These are phyloP conservation scores for Ceratitis capitata DNA, from an alignment of 1,140 invertebrate genomes.

Conservation along the genomic window DNA sequence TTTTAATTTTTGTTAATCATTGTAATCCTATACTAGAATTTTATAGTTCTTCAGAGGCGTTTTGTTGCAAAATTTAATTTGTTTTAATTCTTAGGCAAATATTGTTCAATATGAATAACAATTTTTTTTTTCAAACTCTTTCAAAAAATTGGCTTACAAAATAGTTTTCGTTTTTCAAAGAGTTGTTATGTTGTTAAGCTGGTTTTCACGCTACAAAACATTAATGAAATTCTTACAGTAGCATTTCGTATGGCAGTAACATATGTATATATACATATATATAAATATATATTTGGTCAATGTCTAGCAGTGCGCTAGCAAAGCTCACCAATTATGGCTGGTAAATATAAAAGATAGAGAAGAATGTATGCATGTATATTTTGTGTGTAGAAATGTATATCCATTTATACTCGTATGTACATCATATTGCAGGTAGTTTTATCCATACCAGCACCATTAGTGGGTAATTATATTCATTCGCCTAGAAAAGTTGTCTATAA, in stretches of 20 bases:
- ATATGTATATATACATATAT: background rate
- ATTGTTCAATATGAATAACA: no score
- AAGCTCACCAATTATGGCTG: no score
- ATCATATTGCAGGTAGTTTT: no score
- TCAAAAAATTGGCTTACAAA: constrained; percentile 5
- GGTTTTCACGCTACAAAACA: background rate
- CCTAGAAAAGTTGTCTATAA: background rate
- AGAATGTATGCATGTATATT: no score
- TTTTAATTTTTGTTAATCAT: background rate
- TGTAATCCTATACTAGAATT: background rate
- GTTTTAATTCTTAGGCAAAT: no score
- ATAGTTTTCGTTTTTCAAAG: constrained; percentile 18
- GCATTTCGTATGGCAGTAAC: background rate
- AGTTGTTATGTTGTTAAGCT: background rate
- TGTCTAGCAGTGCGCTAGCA: no score
- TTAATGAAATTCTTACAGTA: constrained; percentile 17
- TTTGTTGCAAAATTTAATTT: background rate
- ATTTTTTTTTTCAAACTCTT: no score
- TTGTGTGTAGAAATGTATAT: no score
- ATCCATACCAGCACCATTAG: background rate
- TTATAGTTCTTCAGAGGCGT: background rate
- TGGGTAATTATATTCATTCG: background rate
- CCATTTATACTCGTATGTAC: no score
- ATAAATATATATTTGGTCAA: background rate
- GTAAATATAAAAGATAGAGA: no score